These are phyloP conservation scores for Hylomyscus alleni DNA, from an alignment of 2,797 vertebrate species.

Conservation along the genomic window DNA sequence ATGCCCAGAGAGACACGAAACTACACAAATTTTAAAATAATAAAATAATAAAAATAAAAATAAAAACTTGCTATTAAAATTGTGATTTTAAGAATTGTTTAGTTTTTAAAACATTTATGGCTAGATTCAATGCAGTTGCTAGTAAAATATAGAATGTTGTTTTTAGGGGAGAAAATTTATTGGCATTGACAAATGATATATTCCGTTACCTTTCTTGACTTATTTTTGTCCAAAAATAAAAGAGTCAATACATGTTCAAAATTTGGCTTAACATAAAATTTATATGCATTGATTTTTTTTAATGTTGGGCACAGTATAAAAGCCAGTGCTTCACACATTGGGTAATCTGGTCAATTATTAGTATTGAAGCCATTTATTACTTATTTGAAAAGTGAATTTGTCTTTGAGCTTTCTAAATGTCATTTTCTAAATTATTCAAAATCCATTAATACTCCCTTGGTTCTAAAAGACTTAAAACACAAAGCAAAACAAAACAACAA, in stretches of 20 bases:
- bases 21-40: not conserved
- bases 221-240: constrained; percentile 25
- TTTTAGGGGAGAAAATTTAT: not conserved
- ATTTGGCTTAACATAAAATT: constrained; percentile 8
- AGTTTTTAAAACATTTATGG: not conserved
- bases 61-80: not conserved
- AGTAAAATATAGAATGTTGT: not conserved
- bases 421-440: not conserved
- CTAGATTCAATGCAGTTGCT: not conserved
- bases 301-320: not conserved
- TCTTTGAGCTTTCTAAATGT: not conserved
- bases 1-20: not conserved
- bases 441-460: not conserved
- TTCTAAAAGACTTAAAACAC: not conserved
- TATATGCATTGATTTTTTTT: not conserved
- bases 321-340: not conserved
- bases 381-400: not conserved
- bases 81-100: constrained; percentile 10
- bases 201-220: not conserved
- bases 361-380: not conserved
- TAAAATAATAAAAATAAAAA: not conserved
- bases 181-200: not conserved
- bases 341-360: not conserved
- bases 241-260: not conserved
- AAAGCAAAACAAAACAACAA: not conserved